These are phyloP conservation scores for Discoglossus pictus DNA, from an alignment of 2,797 vertebrate genomes.

Conservation along the genomic window DNA sequence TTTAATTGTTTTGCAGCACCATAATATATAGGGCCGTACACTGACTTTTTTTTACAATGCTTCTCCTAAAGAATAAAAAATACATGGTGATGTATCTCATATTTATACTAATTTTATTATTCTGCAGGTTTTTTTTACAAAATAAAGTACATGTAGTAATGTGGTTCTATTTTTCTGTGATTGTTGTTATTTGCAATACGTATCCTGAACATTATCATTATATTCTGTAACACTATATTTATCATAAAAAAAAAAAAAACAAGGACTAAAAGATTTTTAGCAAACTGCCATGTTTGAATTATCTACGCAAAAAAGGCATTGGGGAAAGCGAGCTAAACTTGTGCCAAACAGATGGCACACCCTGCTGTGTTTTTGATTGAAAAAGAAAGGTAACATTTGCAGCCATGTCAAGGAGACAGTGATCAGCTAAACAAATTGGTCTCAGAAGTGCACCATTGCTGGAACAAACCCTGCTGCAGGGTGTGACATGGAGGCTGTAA, in stretches of 20 bases:
- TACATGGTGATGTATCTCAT: constrained; percentile 8
- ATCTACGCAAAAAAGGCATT: constrained; percentile 77
- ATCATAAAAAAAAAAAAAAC: constrained; percentile 60
- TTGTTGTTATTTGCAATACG: not conserved
- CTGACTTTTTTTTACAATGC: constrained; percentile 2
- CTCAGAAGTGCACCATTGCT: constrained; percentile 84
- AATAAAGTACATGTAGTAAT: too few species aligned
- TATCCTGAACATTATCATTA: not conserved
- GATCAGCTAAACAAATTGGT: constrained; percentile 91
- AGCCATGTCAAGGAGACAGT: constrained; percentile 88
- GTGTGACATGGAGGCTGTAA: constrained; percentile 74
- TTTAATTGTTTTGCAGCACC: constrained; percentile 46
- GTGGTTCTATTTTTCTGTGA: too few species aligned
- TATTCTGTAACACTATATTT: constrained; percentile 68
- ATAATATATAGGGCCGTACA: constrained; percentile 25
- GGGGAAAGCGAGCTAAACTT: constrained; percentile 77
- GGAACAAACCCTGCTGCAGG: constrained; percentile 76
- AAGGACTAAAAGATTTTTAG: constrained; percentile 70
- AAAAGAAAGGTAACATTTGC: constrained; percentile 93
- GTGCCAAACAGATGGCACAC: constrained; percentile 91
- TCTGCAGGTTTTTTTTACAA: constrained; percentile 1
- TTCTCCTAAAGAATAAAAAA: constrained; percentile 9
- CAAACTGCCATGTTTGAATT: constrained; percentile 81
- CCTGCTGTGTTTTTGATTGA: constrained; percentile 91
- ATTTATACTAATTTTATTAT: constrained; percentile 31